Percentiles rank a stretch among this genome's conserved stretches.
Conservation (phyloP, 2,888 invertebrate species). For the Amphipoea oculea region DNA sequence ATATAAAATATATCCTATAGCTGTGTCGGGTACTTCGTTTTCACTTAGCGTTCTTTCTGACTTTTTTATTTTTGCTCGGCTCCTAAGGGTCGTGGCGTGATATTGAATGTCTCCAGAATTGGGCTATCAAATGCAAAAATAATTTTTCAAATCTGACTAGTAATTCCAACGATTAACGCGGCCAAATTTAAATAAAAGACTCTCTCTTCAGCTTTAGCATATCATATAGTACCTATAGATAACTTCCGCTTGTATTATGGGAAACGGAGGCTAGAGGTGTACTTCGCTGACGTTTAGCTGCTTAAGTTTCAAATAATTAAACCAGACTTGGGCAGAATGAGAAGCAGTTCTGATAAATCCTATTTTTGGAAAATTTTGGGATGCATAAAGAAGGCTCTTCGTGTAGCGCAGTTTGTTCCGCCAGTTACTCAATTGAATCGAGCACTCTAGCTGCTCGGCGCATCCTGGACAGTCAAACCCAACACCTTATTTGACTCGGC, state of each 20-base stretch:
- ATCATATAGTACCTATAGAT: not conserved
- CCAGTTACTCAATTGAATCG: no score
- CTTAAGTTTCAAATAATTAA: not conserved
- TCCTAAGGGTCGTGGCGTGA: no score
- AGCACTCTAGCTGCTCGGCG: no score
- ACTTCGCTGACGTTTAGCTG: not conserved
- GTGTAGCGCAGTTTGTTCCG: no score
- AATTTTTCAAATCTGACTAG: not conserved
- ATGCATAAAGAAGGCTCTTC: no score
- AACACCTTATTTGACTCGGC: no score
- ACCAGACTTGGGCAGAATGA: no score
- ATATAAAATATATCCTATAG: no score
- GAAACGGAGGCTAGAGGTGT: not conserved
- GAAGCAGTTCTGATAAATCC: not conserved
- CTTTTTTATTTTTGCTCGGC: not conserved
- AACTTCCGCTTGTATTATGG: no score
- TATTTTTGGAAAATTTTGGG: no score
- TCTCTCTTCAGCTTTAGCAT: no score
- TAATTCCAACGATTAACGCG: not conserved
- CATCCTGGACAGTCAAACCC: no score
- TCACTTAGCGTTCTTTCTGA: not conserved
- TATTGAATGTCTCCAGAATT: not conserved
- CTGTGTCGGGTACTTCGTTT: not conserved
- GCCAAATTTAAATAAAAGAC: not conserved
- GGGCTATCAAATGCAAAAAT: not conserved